Evolutionary conservation across 2,113 vertebrate species (phyloP).

Genomic region (Cyphomyrus discorhynchus): DNA sequence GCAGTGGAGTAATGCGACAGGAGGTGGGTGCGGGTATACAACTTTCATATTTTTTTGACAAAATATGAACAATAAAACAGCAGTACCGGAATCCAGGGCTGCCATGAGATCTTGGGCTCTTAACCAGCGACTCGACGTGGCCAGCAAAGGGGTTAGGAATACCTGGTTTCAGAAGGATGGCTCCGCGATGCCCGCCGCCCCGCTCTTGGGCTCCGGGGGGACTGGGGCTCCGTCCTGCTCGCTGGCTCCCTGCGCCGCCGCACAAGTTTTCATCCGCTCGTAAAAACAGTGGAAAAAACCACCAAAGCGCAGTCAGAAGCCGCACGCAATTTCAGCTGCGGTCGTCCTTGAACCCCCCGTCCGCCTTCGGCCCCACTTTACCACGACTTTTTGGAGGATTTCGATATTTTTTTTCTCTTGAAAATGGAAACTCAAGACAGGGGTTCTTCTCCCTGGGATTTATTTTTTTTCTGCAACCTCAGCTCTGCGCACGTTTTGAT

Average conservation of each 20-base stretch:
- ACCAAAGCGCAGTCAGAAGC: slow-evolving; percentile 5
- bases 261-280: slow-evolving; percentile 26
- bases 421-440: slow-evolving; percentile 34
- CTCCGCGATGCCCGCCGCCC: background rate
- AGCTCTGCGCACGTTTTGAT: slow-evolving; percentile 49
- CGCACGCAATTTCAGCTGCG: background rate
- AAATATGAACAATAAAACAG: background rate
- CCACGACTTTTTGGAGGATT: slow-evolving; percentile 43
- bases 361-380: slow-evolving; percentile 35
- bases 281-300: slow-evolving; percentile 20
- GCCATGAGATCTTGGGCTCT: background rate
- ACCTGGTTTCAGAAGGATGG: slow-evolving; percentile 11
- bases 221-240: slow-evolving; percentile 20
- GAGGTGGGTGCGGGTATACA: background rate
- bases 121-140: background rate
- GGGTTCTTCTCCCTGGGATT: slow-evolving; percentile 36
- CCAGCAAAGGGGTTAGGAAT: background rate
- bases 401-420: slow-evolving; percentile 10
- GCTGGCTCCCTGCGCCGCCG: slow-evolving; percentile 14
- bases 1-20: background rate
- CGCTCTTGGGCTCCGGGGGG: background rate
- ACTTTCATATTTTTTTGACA: background rate
- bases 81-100: background rate
- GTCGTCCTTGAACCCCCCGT: slow-evolving; percentile 17
- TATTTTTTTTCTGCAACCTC: slow-evolving; percentile 43